These are phyloP conservation scores for Monopterus albus DNA, from an alignment of 2,113 vertebrate species.

Conservation along the genomic window DNA sequence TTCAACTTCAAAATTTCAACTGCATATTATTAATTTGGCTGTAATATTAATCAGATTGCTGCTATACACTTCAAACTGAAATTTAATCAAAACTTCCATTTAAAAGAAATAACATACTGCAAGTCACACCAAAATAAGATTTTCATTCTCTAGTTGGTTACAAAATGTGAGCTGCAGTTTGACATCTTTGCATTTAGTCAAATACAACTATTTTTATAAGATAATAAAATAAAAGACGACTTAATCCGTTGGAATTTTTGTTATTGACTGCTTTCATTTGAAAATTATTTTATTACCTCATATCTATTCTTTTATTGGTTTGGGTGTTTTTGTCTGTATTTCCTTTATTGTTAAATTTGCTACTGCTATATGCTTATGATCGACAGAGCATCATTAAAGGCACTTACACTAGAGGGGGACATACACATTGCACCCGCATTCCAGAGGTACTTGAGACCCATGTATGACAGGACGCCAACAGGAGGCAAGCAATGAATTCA, in stretches of 20 bases:
- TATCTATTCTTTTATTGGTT: too few relatives aligned
- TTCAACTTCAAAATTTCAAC: too few relatives aligned
- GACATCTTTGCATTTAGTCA: background rate
- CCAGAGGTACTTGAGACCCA: constrained; percentile 58
- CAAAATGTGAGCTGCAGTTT: background rate
- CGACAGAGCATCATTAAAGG: constrained; percentile 28
- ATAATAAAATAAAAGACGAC: too few relatives aligned
- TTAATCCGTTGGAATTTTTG: too few relatives aligned
- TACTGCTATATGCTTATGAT: too few relatives aligned
- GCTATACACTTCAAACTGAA: background rate
- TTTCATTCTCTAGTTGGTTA: background rate
- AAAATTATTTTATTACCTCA: too few relatives aligned
- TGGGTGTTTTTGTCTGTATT: background rate
- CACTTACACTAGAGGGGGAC: constrained; percentile 18
- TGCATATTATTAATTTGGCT: background rate
- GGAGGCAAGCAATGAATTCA: constrained; percentile 69
- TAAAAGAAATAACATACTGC: background rate
- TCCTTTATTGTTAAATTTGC: background rate
- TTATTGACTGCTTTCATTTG: too few relatives aligned
- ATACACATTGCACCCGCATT: constrained; percentile 52
- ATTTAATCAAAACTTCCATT: background rate
- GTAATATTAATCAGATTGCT: background rate
- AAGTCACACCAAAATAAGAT: too few relatives aligned
- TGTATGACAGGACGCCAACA: constrained; percentile 77
- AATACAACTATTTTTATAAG: too few relatives aligned